Conservation (phyloP, 2,113 vertebrate genomes). For the Elgaria multicarinata region DNA sequence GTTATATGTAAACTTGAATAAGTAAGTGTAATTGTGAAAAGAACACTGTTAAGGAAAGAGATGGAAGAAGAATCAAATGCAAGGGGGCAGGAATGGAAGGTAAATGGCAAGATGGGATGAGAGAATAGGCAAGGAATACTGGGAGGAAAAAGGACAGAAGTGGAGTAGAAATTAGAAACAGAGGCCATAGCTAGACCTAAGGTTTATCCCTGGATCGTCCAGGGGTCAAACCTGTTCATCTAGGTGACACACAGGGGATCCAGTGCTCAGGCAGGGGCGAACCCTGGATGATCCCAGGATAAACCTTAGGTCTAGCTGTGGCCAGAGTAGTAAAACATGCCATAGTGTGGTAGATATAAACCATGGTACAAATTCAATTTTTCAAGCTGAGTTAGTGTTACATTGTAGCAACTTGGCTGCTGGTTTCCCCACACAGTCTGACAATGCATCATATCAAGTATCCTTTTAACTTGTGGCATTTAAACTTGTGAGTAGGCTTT, state of each 20-base stretch:
- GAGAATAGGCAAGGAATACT: neutral
- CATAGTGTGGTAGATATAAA: neutral
- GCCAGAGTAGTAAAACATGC: fast-evolving
- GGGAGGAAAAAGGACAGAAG: neutral
- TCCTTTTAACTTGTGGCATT: neutral
- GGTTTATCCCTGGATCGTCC: too few relatives aligned
- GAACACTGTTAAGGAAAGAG: neutral
- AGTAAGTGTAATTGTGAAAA: too few relatives aligned
- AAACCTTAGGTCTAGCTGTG: too few relatives aligned
- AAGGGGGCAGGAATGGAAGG: neutral
- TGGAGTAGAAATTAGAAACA: neutral
- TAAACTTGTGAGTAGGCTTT: fast-evolving
- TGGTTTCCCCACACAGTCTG: neutral
- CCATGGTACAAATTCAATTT: neutral
- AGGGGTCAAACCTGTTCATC: too few relatives aligned
- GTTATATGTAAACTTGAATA: neutral
- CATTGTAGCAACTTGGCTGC: neutral
- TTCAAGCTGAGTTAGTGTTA: neutral
- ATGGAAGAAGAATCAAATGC: neutral
- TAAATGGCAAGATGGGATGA: neutral
- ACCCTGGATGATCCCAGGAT: too few relatives aligned
- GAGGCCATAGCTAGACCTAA: too few relatives aligned
- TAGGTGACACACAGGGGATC: too few relatives aligned
- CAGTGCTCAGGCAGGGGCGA: too few relatives aligned
- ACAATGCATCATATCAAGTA: neutral